Conservation (phyloP, 2,888 invertebrate species). For the Melanotus villosus region DNA sequence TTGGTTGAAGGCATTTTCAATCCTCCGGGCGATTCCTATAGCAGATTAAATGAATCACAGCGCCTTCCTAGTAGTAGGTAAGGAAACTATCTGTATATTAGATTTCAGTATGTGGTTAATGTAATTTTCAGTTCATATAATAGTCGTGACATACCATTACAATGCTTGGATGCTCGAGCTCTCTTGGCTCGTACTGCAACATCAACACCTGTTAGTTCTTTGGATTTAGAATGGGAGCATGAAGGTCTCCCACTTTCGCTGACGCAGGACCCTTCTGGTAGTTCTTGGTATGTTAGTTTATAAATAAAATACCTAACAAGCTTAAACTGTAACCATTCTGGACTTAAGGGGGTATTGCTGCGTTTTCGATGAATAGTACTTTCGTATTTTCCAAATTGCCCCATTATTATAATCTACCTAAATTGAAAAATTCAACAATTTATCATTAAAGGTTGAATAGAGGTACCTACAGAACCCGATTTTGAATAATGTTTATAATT, state of each 20-base stretch:
- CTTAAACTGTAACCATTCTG: no score
- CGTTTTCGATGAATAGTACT: no score
- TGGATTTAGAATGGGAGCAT: conserved; percentile 82
- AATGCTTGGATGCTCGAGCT: conserved; percentile 73
- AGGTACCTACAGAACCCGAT: no score
- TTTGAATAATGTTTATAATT: no score
- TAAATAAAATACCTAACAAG: no score
- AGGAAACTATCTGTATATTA: not conserved
- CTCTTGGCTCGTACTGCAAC: conserved; percentile 65
- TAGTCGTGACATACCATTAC: conserved; percentile 72
- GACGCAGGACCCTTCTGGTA: conserved; percentile 64
- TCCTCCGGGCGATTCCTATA: conserved; percentile 63
- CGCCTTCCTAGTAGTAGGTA: conserved; percentile 64
- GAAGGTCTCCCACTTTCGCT: conserved; percentile 69
- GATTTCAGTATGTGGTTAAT: no score
- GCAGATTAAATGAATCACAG: conserved; percentile 65
- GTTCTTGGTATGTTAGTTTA: conserved; percentile 67
- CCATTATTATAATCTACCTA: no score
- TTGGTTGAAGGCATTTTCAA: conserved; percentile 66
- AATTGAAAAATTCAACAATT: no score
- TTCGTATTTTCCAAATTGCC: no score
- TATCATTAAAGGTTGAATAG: no score
- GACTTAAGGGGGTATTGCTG: no score
- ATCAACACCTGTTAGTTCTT: conserved; percentile 77
- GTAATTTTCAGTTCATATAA: conserved; percentile 59